These are phyloP conservation scores for Orestias chungarensis DNA, from an alignment of 2,797 vertebrate species.

Conservation along the genomic window DNA sequence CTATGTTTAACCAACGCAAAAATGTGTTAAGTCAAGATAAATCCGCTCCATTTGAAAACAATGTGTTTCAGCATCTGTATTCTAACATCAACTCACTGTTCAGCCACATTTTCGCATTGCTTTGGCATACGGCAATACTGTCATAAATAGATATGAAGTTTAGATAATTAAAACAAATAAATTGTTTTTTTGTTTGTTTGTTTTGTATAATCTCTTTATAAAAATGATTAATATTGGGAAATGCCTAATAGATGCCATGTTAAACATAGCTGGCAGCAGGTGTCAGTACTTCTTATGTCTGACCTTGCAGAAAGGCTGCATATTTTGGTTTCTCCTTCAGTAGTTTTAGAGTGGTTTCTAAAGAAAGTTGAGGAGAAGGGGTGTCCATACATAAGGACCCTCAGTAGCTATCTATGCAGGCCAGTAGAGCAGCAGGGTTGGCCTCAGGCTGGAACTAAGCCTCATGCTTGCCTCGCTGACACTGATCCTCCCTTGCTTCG, in stretches of 20 bases:
- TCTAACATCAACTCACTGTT: background rate
- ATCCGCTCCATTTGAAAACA: background rate
- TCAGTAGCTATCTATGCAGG: conserved; percentile 50
- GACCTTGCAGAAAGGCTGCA: conserved; percentile 59
- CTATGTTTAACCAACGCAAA: background rate
- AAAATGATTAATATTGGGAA: conserved; percentile 15
- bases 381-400: conserved; percentile 49
- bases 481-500: conserved; percentile 64
- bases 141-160: background rate
- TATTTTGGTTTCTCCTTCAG: conserved; percentile 68
- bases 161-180: conserved; percentile 8
- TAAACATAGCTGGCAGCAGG: conserved; percentile 58
- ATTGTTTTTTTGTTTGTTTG: background rate
- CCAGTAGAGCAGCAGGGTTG: conserved; percentile 56
- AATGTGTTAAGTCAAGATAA: background rate
- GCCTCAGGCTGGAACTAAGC: conserved; percentile 72
- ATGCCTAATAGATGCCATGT: conserved; percentile 19
- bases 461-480: conserved; percentile 55
- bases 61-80: background rate
- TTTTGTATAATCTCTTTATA: conserved; percentile 5
- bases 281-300: conserved; percentile 45
- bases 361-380: conserved; percentile 38
- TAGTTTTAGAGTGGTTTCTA: conserved; percentile 49
- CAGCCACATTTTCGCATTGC: background rate
- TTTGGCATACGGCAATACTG: background rate